Evolutionary conservation across 2,113 vertebrate species (phyloP).

Genomic region (Madoqua kirkii): DNA sequence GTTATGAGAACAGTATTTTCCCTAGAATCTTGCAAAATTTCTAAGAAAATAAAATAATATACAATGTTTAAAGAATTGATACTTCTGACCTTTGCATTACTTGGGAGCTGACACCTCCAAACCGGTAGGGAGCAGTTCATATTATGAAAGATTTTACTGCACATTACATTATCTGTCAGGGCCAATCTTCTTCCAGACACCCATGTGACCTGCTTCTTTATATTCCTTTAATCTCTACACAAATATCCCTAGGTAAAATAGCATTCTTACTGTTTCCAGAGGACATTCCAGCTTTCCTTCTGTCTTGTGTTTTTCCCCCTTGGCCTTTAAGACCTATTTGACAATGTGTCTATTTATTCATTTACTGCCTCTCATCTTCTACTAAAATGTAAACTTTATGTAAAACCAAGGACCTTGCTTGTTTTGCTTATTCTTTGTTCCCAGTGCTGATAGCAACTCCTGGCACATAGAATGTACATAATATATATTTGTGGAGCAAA

Average conservation of each 20-base stretch:
- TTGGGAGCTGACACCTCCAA: neutral
- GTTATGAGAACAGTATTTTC: neutral
- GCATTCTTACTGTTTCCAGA: neutral
- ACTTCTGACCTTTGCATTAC: neutral
- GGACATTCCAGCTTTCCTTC: neutral
- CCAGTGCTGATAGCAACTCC: neutral
- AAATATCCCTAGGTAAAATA: neutral
- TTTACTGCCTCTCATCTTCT: neutral
- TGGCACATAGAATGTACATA: neutral
- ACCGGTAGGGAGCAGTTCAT: neutral
- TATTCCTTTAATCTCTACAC: neutral
- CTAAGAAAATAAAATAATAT: neutral
- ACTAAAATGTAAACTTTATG: neutral
- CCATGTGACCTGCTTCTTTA: neutral
- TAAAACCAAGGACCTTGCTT: neutral
- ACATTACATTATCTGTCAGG: neutral
- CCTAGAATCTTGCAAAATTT: neutral
- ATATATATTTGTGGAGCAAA: neutral
- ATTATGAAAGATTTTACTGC: neutral
- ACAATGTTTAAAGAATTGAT: neutral
- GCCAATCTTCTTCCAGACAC: neutral
- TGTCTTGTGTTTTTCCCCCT: neutral
- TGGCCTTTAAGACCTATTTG: neutral
- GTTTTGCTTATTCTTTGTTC: neutral
- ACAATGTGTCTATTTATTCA: neutral